phyloP scores from a whole-genome alignment of 2,888 invertebrate genomes.

The Caenorhabditis zanzibari region DNA sequence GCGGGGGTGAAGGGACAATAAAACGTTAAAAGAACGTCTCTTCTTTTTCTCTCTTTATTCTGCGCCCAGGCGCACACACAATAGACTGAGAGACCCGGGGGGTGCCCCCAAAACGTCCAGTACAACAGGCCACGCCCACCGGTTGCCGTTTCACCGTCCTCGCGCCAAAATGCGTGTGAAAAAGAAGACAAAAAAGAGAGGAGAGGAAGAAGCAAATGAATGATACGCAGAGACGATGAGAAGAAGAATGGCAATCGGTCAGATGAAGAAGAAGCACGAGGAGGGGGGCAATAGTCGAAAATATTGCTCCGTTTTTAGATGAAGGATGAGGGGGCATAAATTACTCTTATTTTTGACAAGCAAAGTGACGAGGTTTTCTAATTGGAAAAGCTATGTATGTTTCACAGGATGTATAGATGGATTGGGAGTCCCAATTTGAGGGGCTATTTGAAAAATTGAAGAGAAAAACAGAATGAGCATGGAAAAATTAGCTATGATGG shows the following conservation, averaged over 20 bases:
- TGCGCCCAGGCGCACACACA: conserved; percentile 53
- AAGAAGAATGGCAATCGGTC: conserved; percentile 19
- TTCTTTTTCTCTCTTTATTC: conserved; percentile 14
- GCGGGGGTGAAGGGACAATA: not conserved
- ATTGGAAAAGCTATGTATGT: too few relatives aligned
- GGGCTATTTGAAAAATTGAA: too few relatives aligned
- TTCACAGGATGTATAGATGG: too few relatives aligned
- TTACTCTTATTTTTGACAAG: not conserved
- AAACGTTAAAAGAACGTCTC: conserved; percentile 41
- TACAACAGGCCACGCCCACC: conserved; percentile 36
- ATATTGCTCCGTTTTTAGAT: conserved; percentile 17
- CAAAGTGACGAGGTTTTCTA: not conserved
- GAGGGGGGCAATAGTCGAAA: not conserved
- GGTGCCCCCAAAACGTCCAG: conserved; percentile 39
- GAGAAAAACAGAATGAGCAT: too few relatives aligned
- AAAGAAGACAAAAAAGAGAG: not conserved
- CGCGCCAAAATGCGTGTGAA: conserved; percentile 32
- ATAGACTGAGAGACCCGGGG: conserved; percentile 44
- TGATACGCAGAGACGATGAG: conserved; percentile 44
- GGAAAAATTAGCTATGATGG: too few relatives aligned
- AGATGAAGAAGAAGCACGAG: conserved; percentile 16
- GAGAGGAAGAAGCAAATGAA: not conserved
- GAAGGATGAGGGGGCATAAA: too few relatives aligned
- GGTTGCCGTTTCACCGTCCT: not conserved
- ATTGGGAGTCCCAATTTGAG: too few relatives aligned